A percentile compares a stretch with the other conserved stretches of the same genome.
phyloP scores from a whole-genome alignment of 2,113 vertebrate genomes.

The Eclectus roratus region DNA sequence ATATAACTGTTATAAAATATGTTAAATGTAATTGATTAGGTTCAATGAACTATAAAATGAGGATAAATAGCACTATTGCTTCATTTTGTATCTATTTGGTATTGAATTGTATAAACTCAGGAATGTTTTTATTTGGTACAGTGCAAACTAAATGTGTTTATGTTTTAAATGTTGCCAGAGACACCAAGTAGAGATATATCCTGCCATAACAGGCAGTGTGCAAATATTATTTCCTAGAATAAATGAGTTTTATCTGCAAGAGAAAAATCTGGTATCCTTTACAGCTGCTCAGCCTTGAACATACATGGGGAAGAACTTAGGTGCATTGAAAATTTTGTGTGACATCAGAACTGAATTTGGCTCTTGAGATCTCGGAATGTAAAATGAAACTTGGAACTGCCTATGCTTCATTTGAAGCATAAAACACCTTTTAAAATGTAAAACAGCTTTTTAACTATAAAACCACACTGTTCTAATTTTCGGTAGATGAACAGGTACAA shows the following conservation, averaged over 20 bases:
- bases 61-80: not conserved
- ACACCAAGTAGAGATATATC: not conserved
- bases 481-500: not conserved
- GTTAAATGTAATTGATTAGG: not conserved
- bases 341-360: not conserved
- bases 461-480: not conserved
- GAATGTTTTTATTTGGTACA: not conserved
- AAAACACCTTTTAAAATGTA: not conserved
- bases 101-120: not conserved
- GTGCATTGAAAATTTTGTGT: not conserved
- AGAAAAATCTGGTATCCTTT: not conserved
- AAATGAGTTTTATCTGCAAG: not conserved
- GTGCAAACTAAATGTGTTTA: not conserved
- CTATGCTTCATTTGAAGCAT: not conserved
- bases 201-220: not conserved
- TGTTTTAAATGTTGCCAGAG: constrained; percentile 26
- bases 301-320: not conserved
- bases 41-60: not conserved
- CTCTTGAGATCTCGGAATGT: not conserved
- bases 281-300: not conserved
- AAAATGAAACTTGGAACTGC: not conserved
- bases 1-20: not conserved
- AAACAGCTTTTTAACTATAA: not conserved
- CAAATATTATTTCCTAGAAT: not conserved
- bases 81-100: not conserved